Percentiles rank a stretch among this genome's conserved stretches.
These are phyloP conservation scores for Colletes latitarsis DNA, from an alignment of 1,140 invertebrate genomes.

Conservation along the genomic window DNA sequence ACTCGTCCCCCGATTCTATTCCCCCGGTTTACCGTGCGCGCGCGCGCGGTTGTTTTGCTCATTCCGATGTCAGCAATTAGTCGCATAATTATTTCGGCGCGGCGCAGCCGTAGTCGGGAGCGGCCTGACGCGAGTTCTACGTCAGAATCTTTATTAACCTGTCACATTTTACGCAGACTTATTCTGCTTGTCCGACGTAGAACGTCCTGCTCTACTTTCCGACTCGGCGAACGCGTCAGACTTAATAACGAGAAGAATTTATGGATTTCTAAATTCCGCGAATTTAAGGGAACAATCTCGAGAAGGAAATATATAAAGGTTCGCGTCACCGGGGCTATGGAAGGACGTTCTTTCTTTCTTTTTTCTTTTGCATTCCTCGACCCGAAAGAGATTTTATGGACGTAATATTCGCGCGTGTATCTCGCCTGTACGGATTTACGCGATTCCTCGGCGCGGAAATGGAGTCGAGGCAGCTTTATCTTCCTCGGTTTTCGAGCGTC, in stretches of 20 bases:
- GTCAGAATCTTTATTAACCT: background rate
- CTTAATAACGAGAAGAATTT: slow-evolving; percentile 16
- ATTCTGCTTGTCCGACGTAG: background rate
- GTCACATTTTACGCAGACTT: background rate
- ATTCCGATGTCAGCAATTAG: background rate
- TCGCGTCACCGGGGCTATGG: background rate
- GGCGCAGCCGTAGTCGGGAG: background rate
- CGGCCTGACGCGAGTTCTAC: background rate
- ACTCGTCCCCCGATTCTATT: too few species aligned
- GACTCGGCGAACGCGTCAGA: too few species aligned
- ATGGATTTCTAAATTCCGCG: slow-evolving; percentile 7
- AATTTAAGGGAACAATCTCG: background rate
- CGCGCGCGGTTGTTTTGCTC: too few species aligned
- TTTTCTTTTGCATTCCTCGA: background rate
- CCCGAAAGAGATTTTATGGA: slow-evolving; percentile 16
- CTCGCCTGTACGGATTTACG: background rate
- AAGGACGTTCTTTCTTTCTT: background rate
- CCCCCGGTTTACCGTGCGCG: background rate
- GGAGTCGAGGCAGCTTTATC: slow-evolving; percentile 3
- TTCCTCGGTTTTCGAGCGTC: background rate
- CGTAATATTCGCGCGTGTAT: slow-evolving; percentile 25
- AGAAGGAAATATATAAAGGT: background rate
- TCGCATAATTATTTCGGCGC: background rate
- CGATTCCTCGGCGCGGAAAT: background rate
- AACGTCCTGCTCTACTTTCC: background rate